Evolutionary conservation across 2,113 vertebrate species (phyloP).

Genomic region (Furnarius figulus): DNA sequence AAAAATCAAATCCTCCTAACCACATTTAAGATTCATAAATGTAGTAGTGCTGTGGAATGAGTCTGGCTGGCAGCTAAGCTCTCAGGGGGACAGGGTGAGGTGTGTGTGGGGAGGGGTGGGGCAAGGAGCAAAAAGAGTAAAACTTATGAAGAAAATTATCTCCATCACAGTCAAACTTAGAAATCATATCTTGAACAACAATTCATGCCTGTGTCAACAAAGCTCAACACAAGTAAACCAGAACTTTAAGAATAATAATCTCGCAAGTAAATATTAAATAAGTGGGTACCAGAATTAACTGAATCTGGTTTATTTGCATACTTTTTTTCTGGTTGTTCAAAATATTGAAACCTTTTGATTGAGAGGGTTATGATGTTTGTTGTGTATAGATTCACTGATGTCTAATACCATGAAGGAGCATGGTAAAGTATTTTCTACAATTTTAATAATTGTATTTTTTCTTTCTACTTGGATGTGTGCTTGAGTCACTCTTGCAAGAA

Average conservation of each 20-base stretch:
- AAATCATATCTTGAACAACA: background rate
- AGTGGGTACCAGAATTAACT: background rate
- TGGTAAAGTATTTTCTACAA: background rate
- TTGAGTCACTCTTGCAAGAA: background rate
- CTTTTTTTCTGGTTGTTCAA: background rate
- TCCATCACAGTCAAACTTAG: background rate
- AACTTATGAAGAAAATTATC: background rate
- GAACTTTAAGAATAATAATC: background rate
- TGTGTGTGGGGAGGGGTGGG: rapidly evolving
- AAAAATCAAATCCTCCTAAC: background rate
- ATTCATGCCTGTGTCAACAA: background rate
- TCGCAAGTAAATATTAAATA: background rate
- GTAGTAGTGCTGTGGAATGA: background rate
- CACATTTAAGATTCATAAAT: background rate
- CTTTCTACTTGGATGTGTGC: background rate
- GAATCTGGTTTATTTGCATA: rapidly evolving
- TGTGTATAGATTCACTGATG: background rate
- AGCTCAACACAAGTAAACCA: background rate
- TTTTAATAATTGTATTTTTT: background rate
- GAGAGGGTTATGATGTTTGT: rapidly evolving
- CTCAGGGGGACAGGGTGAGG: background rate
- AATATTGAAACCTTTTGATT: background rate
- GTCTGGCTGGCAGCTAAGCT: background rate
- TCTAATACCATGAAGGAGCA: background rate
- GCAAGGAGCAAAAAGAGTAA: background rate